phyloP scores from a whole-genome alignment of 2,113 vertebrate genomes.

The Oxyura jamaicensis region DNA sequence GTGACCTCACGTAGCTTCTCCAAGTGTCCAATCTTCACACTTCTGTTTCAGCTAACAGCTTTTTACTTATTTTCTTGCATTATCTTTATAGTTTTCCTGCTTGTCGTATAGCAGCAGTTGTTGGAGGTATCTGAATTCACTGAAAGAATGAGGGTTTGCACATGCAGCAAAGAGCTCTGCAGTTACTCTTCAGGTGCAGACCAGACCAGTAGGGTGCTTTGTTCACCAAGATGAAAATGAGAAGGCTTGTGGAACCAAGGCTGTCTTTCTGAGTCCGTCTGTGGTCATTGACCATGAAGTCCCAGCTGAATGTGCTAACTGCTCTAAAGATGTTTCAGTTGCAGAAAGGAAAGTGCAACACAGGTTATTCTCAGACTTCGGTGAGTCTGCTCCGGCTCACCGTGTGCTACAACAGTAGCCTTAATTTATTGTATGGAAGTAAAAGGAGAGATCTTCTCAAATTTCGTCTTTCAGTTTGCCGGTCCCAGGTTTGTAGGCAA shows the following conservation, averaged over 20 bases:
- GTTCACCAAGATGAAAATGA: not conserved
- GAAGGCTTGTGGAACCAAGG: not conserved
- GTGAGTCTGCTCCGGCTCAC: not conserved
- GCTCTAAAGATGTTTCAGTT: not conserved
- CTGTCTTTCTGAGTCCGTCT: not conserved
- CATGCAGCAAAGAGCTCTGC: not conserved
- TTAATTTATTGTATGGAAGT: not conserved
- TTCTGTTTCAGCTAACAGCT: not conserved
- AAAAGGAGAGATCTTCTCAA: not conserved
- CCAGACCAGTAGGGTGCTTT: not conserved
- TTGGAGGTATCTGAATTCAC: not conserved
- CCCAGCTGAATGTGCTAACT: not conserved
- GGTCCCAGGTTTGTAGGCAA: not conserved
- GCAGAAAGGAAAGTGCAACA: fast-evolving
- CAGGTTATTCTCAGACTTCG: not conserved
- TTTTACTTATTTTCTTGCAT: not conserved
- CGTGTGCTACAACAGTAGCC: not conserved
- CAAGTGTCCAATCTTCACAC: not conserved
- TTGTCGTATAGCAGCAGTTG: not conserved
- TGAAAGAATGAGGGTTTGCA: not conserved
- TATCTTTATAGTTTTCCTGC: not conserved
- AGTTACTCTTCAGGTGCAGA: not conserved
- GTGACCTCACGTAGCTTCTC: not conserved
- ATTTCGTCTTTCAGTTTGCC: not conserved
- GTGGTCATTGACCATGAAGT: not conserved